Base-by-base conservation (phyloP, 2,113 vertebrate species). In the Etheostoma spectabile region DNA sequence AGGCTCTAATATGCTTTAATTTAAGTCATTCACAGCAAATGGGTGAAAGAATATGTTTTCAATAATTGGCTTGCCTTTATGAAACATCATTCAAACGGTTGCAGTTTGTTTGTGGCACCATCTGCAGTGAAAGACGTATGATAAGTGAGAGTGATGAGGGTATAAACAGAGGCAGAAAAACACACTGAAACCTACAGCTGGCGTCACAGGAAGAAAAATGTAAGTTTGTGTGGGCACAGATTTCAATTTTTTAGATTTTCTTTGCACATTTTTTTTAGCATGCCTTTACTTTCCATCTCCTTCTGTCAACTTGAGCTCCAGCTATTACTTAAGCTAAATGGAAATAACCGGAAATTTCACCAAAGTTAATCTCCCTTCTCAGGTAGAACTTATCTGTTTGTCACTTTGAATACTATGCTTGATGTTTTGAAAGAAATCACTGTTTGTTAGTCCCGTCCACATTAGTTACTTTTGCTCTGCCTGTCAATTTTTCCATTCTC, bases 101-200 rank as follows among this genome's bases (percentile, higher is more conserved):
- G 84, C 81, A 84, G 91, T 90, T 85, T 90, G 91, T 94, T 93
- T 94, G 89, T 90, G 88, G 89, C 89, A 93, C 90, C 94, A 95
- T 94, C 94, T 93, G 93, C 90, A 91, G 86, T 91, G 86, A 93
- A 93, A 92, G 75, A 87, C 80, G 75, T 67, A 7, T 74, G 84
- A 90, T 86, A 91, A 91, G 86, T 79, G 72, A 89, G 87, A 90
- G 77, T 75, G 61, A 78, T 66, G 85, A 85, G 83, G 89, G 87
- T 86, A 89, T 80, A 79, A 92, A 89, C 83, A 90, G 83, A 64
- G 79, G 83, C 77, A 80, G 52, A 82, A 53, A 88, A 45, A 72
- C 57, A 78, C 19, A 56, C 70, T 76, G 57, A 88, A 82, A 70
- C 57, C 66, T 90, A 81, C 83, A 86, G 91, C 85, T 88, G 80